Percentiles rank a stretch among this genome's conserved stretches.
Conservation (phyloP, 2,797 vertebrate species). For the Hoplostethus mediterraneus region DNA sequence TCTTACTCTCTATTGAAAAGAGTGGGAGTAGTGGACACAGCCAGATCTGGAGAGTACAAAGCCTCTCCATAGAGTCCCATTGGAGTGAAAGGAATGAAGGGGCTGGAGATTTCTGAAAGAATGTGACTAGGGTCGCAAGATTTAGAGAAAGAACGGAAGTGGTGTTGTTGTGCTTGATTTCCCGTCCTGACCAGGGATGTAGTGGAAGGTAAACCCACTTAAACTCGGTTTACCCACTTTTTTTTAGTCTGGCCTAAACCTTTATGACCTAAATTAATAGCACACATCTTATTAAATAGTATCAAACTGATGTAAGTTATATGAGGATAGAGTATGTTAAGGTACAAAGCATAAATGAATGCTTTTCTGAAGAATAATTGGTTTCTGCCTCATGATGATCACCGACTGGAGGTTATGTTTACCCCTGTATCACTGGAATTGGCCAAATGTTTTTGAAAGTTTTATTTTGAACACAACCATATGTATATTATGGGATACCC, state of each 20-base stretch:
- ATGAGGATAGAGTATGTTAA: too few species aligned
- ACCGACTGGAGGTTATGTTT: too few species aligned
- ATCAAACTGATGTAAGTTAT: too few species aligned
- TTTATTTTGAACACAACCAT: not conserved
- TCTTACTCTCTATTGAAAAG: constrained; percentile 84
- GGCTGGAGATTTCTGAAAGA: constrained; percentile 79
- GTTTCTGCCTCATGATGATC: too few species aligned
- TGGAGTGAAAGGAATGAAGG: constrained; percentile 87
- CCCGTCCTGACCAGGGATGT: constrained; percentile 68
- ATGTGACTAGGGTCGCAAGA: constrained; percentile 76
- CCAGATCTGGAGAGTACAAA: constrained; percentile 86
- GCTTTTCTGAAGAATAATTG: too few species aligned
- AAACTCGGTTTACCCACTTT: constrained; percentile 52
- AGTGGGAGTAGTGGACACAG: constrained; percentile 84
- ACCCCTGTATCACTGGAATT: not conserved
- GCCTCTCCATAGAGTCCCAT: constrained; percentile 78
- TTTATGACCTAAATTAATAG: not conserved
- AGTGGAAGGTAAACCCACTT: constrained; percentile 76
- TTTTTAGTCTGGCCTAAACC: constrained; percentile 1
- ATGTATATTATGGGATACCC: not conserved
- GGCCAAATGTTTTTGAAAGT: not conserved
- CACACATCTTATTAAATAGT: constrained; percentile 1
- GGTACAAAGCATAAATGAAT: too few species aligned
- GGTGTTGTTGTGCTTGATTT: constrained; percentile 87
- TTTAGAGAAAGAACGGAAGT: constrained; percentile 87